Evolutionary conservation across 1,140 invertebrate genomes (phyloP).

Genomic region (Branchinecta lindahli): DNA sequence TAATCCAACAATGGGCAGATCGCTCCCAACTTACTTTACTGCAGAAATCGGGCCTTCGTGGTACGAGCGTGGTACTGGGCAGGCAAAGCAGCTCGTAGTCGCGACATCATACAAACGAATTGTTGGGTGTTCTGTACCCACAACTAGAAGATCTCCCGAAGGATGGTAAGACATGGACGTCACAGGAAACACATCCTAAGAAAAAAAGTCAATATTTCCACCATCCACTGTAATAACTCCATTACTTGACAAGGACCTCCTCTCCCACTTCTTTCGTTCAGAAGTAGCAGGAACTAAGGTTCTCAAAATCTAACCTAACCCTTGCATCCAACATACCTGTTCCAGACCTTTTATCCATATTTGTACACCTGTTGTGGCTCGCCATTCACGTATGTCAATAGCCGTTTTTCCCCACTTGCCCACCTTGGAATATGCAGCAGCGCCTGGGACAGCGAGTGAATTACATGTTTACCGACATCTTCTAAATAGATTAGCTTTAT

Average conservation of each 20-base stretch:
- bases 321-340: too few relatives aligned
- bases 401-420: too few relatives aligned
- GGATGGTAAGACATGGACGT: conserved; percentile 85
- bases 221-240: background rate
- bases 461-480: too few relatives aligned
- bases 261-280: background rate
- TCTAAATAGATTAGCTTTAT: too few relatives aligned
- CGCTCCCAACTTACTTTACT: conserved; percentile 35
- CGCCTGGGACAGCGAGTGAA: too few relatives aligned
- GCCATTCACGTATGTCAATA: too few relatives aligned
- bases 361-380: too few relatives aligned
- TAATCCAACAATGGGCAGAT: too few relatives aligned
- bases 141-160: conserved; percentile 79
- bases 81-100: conserved; percentile 89
- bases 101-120: conserved; percentile 87
- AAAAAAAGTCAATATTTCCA: conserved; percentile 14
- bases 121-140: conserved; percentile 79
- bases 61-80: conserved; percentile 74
- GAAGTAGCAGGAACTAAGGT: too few relatives aligned
- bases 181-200: conserved; percentile 73
- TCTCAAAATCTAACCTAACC: too few relatives aligned
- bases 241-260: background rate
- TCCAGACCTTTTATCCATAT: too few relatives aligned
- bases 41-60: conserved; percentile 72
- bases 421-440: too few relatives aligned